These are phyloP conservation scores for Phymastichus coffea DNA, from an alignment of 1,140 invertebrate genomes.

Conservation along the genomic window DNA sequence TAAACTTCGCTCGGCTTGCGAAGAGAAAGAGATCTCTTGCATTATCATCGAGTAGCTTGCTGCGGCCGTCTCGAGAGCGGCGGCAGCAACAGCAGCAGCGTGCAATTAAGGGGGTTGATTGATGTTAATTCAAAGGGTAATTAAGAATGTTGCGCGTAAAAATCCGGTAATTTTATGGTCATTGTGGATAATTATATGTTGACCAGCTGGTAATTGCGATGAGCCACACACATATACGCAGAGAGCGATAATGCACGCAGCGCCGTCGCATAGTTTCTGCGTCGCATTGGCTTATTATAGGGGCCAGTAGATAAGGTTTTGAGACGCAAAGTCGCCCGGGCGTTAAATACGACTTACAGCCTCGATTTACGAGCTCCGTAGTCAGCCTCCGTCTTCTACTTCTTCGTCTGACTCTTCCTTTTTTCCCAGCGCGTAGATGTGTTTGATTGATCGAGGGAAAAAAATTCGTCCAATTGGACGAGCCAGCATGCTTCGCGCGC, in stretches of 20 bases:
- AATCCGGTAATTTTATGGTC: conserved; percentile 59
- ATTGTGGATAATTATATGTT: conserved; percentile 59
- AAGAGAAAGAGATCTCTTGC: too few species aligned
- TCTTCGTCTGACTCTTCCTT: not conserved
- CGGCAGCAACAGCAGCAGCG: conserved; percentile 44
- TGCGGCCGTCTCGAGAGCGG: too few species aligned
- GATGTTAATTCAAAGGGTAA: conserved; percentile 61
- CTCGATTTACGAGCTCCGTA: conserved; percentile 1
- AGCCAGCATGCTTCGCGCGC: not conserved
- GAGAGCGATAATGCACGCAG: conserved; percentile 36
- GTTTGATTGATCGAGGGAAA: conserved; percentile 25
- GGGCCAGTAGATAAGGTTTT: conserved; percentile 53
- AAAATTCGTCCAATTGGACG: conserved; percentile 20
- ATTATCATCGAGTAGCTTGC: too few species aligned
- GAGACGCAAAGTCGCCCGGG: conserved; percentile 37
- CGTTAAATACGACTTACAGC: conserved; percentile 8
- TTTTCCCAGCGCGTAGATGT: not conserved
- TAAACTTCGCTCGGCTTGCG: too few species aligned
- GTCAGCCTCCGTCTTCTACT: not conserved
- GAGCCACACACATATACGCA: conserved; percentile 14
- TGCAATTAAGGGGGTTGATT: conserved; percentile 58
- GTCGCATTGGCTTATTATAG: conserved; percentile 50
- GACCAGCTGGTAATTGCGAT: conserved; percentile 59
- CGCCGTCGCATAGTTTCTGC: conserved; percentile 31
- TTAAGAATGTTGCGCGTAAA: conserved; percentile 58